Evolutionary conservation across 1,140 invertebrate species (phyloP).

Genomic region (Penaeus japonicus): DNA sequence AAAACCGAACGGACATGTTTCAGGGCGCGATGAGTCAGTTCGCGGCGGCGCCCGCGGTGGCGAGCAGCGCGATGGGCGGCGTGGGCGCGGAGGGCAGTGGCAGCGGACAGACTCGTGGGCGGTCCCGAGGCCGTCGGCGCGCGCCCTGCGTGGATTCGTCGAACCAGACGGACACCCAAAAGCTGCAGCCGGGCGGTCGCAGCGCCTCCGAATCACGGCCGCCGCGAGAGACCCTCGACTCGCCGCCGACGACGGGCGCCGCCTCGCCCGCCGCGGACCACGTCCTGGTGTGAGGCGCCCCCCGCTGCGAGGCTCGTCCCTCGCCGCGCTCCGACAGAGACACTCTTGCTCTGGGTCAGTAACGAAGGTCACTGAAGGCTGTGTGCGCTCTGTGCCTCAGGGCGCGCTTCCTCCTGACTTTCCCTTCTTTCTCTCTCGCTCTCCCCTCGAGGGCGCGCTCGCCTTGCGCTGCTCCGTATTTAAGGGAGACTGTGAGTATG

Average conservation of each 20-base stretch:
- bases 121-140: conserved; percentile 47
- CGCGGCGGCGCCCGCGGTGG: conserved; percentile 43
- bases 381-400: not conserved
- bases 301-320: too few relatives aligned
- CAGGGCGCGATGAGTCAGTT: conserved; percentile 31
- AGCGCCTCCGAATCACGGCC: conserved; percentile 51
- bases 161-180: conserved; percentile 60
- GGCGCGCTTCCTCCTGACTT: not conserved
- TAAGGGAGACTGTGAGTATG: too few relatives aligned
- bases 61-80: conserved; percentile 60
- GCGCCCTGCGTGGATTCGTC: conserved; percentile 43
- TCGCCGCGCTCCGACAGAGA: too few relatives aligned
- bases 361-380: too few relatives aligned
- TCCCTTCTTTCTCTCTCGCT: not conserved
- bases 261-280: not conserved
- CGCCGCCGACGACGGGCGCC: not conserved
- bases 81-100: conserved; percentile 49
- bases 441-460: not conserved
- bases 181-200: conserved; percentile 58
- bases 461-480: too few relatives aligned
- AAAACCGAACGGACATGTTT: conserved; percentile 46
- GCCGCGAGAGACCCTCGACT: conserved; percentile 35
- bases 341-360: too few relatives aligned
- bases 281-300: not conserved
- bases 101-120: conserved; percentile 29